phyloP scores from a whole-genome alignment of 1,140 invertebrate species.

The Drosophila tropicalis region DNA sequence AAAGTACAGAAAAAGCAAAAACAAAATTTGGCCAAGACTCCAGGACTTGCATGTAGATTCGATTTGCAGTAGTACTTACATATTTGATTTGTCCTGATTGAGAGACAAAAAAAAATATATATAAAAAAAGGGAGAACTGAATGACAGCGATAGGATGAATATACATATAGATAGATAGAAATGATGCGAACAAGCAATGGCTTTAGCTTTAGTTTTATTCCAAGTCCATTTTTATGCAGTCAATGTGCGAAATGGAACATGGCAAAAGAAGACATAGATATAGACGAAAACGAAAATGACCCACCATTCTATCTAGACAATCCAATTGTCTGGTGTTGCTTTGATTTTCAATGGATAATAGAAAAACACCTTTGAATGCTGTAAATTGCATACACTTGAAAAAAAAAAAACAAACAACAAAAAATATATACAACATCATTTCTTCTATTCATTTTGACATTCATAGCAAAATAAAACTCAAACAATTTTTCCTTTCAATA shows the following conservation, averaged over 20 bases:
- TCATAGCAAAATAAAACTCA: no score
- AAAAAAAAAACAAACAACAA: neutral
- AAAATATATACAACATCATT: no score
- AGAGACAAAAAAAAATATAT: conserved; percentile 5
- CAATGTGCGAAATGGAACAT: neutral
- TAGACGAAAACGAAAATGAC: no score
- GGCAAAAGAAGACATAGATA: neutral
- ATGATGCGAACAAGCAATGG: neutral
- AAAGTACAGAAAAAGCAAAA: neutral
- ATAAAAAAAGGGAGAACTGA: neutral
- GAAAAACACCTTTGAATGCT: conserved; percentile 3
- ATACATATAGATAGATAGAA: neutral
- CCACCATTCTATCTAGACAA: conserved; percentile 1
- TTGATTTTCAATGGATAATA: conserved; percentile 10
- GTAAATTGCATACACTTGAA: neutral
- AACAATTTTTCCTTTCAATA: no score
- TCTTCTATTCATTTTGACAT: no score
- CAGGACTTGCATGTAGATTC: conserved; percentile 19
- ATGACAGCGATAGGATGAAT: neutral
- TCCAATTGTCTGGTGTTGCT: conserved; percentile 27
- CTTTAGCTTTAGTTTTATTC: conserved; percentile 7
- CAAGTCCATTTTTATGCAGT: conserved; percentile 21
- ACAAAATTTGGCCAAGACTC: neutral
- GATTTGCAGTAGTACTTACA: conserved; percentile 27
- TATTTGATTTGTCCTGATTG: conserved; percentile 27